Conservation (phyloP, 2,888 invertebrate genomes). For the Julus scanicus region DNA sequence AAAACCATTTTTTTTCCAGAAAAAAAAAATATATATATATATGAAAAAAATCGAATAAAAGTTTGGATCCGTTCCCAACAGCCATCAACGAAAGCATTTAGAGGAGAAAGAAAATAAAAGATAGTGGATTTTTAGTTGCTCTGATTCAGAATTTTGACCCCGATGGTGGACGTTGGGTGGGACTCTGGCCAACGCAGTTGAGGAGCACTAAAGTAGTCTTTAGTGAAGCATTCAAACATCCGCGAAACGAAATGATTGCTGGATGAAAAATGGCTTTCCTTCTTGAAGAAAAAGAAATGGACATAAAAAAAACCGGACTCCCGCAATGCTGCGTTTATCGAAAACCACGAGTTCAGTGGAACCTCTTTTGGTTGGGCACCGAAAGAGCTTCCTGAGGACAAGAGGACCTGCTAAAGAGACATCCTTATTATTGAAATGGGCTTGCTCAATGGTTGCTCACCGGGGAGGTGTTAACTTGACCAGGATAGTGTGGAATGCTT, state of each 20-base stretch:
- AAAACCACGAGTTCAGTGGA: background rate
- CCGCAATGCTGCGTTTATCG: slow-evolving; percentile 4
- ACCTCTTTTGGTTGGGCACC: background rate
- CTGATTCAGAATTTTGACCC: slow-evolving; percentile 20
- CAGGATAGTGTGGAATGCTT: background rate
- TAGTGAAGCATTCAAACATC: slow-evolving; percentile 33
- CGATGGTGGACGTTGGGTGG: background rate
- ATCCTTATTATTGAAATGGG: background rate
- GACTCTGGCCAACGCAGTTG: background rate
- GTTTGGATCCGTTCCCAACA: slow-evolving; percentile 14
- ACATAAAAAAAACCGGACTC: slow-evolving; percentile 21
- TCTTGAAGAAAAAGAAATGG: background rate
- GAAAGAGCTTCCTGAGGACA: background rate
- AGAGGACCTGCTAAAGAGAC: background rate
- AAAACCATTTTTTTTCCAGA: background rate
- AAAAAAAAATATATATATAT: slow-evolving; percentile 14
- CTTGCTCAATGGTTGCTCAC: background rate
- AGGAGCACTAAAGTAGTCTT: slow-evolving; percentile 33
- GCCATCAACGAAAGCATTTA: slow-evolving; percentile 33
- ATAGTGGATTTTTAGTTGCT: slow-evolving; percentile 24
- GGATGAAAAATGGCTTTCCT: slow-evolving; percentile 33
- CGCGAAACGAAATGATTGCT: slow-evolving; percentile 26
- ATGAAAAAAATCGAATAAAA: slow-evolving; percentile 14
- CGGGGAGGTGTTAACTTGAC: background rate
- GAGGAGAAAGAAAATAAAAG: slow-evolving; percentile 22